A percentile compares a stretch with the other conserved stretches of the same genome.
phyloP scores from a whole-genome alignment of 1,140 invertebrate genomes.

The Apis mellifera region DNA sequence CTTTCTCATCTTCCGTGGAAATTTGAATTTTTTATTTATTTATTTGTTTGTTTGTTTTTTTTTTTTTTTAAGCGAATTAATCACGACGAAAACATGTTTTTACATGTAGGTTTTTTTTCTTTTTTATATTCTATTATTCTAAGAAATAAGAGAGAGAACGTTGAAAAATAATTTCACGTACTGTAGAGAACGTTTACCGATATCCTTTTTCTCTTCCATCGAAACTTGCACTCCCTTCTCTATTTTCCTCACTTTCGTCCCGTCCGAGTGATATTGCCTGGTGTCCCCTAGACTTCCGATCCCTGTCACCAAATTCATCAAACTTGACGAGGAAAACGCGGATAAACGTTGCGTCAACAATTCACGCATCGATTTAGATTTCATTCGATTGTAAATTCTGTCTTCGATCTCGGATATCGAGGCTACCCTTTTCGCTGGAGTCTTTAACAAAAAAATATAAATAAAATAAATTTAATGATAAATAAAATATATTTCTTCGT shows the following conservation, averaged over 20 bases:
- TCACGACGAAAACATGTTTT: no score
- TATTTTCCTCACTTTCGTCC: neutral
- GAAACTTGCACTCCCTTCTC: slow-evolving; percentile 23
- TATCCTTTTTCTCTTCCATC: slow-evolving; percentile 14
- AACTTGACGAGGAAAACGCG: slow-evolving; percentile 61
- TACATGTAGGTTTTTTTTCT: no score
- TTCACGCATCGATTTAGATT: slow-evolving; percentile 43
- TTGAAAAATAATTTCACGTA: slow-evolving; percentile 9
- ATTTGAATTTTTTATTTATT: no score
- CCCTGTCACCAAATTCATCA: slow-evolving; percentile 67
- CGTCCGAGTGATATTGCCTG: slow-evolving; percentile 22
- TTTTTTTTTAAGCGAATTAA: no score
- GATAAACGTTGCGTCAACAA: slow-evolving; percentile 30
- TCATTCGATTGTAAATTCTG: slow-evolving; percentile 8
- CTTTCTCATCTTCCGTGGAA: no score
- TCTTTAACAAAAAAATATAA: slow-evolving; percentile 18
- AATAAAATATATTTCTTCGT: no score
- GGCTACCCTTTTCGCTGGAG: slow-evolving; percentile 43
- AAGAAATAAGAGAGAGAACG: neutral
- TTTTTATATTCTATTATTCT: no score
- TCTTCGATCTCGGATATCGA: slow-evolving; percentile 45
- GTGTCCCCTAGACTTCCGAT: slow-evolving; percentile 25
- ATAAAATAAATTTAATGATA: neutral
- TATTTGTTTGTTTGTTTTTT: no score
- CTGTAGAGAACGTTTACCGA: neutral